Evolutionary conservation across 2,797 vertebrate genomes (phyloP), one percentile per base, ranked within the genome.

Genomic region (Ispidina lecontei): DNA sequence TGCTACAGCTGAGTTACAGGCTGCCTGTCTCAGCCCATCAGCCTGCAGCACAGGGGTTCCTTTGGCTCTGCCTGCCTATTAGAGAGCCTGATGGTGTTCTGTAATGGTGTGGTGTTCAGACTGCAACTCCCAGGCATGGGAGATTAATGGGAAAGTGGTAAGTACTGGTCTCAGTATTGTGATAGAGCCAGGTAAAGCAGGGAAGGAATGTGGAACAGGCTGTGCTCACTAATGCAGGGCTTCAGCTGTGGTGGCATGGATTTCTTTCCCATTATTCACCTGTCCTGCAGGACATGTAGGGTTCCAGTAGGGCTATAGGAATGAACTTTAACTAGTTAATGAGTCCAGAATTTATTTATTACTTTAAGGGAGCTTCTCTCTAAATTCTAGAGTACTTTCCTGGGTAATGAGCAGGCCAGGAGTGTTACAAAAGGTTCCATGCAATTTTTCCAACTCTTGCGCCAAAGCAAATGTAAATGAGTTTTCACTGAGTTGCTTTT

Each of bases 381-480:
- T 59, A 10, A 71, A 18, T 33, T 72, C 56, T 51, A 20, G 29
- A 70, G 14, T 84, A 58, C 51, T 75, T 79, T 46, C 29, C 64
- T 29, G 18, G 59, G 28, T 29, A 49, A 58, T 4, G 29, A 29
- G 65, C 28, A 79, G 73, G 52, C 46, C 69, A 52, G 43, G 64
- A 76, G 33, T 9, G 4, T 84, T 92, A 59, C 60, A n/a, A 79
- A 92, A 76, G 29, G 10, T 85, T 92, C 46, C 25, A 9, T 76
- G 59, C 35, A 75, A 15, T 75, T 96, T 88, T 93, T 92, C 70
- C 70, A 75, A 3, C 64, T 83, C 82, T 72, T 63, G 63, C 1
- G 16, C 89, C 79, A 86, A 91, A 63, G 85, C 33, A 75, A 73
- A 92, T 70, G 73, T 69, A 75, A 92, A 72, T 73, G 73, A 95